Evolutionary conservation across 1,140 invertebrate genomes (phyloP), one percentile per base, ranked within the genome.

Genomic region (Elysia chlorotica): DNA sequence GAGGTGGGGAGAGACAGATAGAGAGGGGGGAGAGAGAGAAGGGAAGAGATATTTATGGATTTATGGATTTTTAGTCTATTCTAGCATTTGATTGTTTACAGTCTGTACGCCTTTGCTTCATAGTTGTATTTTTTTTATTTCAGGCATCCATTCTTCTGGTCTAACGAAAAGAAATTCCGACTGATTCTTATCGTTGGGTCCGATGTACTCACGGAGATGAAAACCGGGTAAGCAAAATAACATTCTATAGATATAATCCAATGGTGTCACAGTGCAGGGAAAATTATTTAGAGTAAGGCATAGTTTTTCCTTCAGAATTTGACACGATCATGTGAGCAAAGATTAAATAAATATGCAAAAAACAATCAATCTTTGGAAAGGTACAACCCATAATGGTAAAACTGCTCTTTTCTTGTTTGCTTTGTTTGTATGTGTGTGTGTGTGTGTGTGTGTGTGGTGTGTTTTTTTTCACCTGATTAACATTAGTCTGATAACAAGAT

Each of bases 91-190:
- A n/a, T n/a, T n/a, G n/a, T n/a, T n/a, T n/a, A n/a, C n/a, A n/a
- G n/a, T n/a, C n/a, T n/a, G n/a, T n/a, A n/a, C n/a, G n/a, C n/a
- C n/a, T n/a, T n/a, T n/a, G n/a, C n/a, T n/a, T n/a, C n/a, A n/a
- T n/a, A n/a, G n/a, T n/a, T n/a, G n/a, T n/a, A n/a, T n/a, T n/a
- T n/a, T n/a, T n/a, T n/a, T 48, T 48, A 1, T 73, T 72, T 36
- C 76, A 85, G 82, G 63, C 84, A 84, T 74, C 83, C 83, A 19
- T 82, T 80, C 54, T 85, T 85, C 79, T 85, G 84, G 84, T 81
- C 78, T 0, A 76, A 81, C 19, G 82, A 83, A 71, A 84, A 83
- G 74, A 74, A 76, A 28, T 77, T 84, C 25, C 73, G 82, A 14
- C 79, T 85, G 41, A 74, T 85, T 2, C 66, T 82, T 31, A 82